phyloP scores from a whole-genome alignment of 2,797 vertebrate genomes.

The Lerista edwardsae region DNA sequence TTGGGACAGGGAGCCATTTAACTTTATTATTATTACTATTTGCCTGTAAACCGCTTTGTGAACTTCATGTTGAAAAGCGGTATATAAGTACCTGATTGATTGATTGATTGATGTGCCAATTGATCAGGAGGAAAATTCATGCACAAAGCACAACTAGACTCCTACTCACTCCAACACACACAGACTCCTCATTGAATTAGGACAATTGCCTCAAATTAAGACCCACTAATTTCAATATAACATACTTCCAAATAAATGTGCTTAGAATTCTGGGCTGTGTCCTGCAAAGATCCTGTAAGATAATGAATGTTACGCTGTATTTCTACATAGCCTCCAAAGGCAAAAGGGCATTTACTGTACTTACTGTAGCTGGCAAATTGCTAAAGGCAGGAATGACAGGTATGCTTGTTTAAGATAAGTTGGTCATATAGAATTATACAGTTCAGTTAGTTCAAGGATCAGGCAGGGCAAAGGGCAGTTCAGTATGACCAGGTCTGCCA shows the following conservation, averaged over 20 bases:
- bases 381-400: slow-evolving; percentile 46
- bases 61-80: no score
- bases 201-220: neutral
- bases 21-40: no score
- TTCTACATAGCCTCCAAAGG: slow-evolving; percentile 16
- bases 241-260: neutral
- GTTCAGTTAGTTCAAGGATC: slow-evolving; percentile 29
- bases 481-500: neutral
- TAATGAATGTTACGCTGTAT: neutral
- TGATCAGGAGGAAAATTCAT: no score
- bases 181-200: neutral
- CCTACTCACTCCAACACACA: no score
- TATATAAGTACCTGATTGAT: no score
- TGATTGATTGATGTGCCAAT: no score
- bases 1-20: no score
- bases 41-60: no score
- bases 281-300: neutral
- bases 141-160: no score
- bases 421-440: slow-evolving; percentile 43
- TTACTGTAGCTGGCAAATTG: slow-evolving; percentile 17
- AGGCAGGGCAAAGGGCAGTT: slow-evolving; percentile 19
- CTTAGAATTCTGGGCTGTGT: neutral
- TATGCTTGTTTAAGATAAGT: slow-evolving; percentile 50
- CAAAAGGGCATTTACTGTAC: slow-evolving; percentile 20
- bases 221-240: neutral